Base-by-base conservation (phyloP, 37 sponge, comb jelly and placozoan species). In the Aplysina aerophoba region DNA sequence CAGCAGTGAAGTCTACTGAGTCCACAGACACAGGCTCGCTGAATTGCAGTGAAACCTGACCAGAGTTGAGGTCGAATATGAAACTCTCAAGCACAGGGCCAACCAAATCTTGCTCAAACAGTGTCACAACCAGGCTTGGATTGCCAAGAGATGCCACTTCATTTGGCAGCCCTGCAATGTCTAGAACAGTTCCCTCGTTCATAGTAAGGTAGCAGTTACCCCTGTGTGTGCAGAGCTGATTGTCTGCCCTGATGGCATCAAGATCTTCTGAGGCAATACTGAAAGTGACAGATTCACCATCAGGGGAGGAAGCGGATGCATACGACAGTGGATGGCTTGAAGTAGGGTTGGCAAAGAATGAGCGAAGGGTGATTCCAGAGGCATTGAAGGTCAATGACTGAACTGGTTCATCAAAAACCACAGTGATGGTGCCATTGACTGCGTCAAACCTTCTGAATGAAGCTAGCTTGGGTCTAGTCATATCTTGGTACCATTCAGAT, bases 321-420 rank as follows among this genome's bases (percentile, higher is more conserved):
- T 16, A 19, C 38, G 84, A 69, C 25, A 94, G 57, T 20, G 87
- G 39, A 58, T 68, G 62, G 16, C 57, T 82, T 22, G 86, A 59
- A 4, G 50, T 80, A 30, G 78, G 41, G 0, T 55, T 75, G 39
- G 86, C 87, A 89, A 89, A 94, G 78, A 94, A 89, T 12, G 92
- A 90, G 79, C 85, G 85, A 0, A 95, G 84, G 0, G 79, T 78
- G 20, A 96, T 80, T 0, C 60, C 40, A 68, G 88, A 81, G 15
- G 89, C 73, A 38, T 96, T 87, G 22, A 96, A 83, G 16, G 92
- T 68, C 15, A 77, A 22, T 0, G 73, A 33, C 55, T 81, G 41
- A 53, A 96, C 84, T 17, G 90, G 74, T 81, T 96, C 97, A 66
- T 85, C 86, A 77, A 96, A 93, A 21, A 87, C 79, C n/a, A 96